Conservation (phyloP, 2,113 vertebrate species). For the Phalacrocorax carbo region DNA sequence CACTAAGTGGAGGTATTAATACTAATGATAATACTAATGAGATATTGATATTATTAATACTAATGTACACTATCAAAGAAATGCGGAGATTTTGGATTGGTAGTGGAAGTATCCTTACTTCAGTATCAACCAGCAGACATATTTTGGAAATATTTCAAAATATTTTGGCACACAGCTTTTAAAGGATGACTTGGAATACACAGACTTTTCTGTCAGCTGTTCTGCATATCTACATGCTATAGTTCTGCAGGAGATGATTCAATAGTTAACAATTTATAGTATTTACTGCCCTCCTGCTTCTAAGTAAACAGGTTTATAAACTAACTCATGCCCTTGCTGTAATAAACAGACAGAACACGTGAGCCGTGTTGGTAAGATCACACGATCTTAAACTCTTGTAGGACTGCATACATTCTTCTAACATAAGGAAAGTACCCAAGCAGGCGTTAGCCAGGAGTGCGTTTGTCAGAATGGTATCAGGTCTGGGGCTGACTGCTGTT, state of each 20-base stretch:
- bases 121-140: neutral
- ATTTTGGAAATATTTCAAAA: slow-evolving; percentile 23
- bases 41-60: neutral
- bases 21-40: neutral
- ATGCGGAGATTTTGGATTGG: neutral
- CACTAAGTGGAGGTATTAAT: neutral
- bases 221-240: neutral
- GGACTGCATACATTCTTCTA: neutral
- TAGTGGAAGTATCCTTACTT: neutral
- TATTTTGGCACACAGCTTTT: slow-evolving; percentile 1
- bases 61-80: neutral
- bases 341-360: neutral
- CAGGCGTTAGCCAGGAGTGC: rapidly evolving
- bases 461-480: neutral
- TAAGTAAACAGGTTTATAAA: neutral
- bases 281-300: neutral
- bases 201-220: neutral
- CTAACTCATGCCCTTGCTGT: neutral
- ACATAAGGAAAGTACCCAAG: neutral
- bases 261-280: neutral
- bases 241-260: neutral
- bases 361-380: neutral
- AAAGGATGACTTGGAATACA: neutral
- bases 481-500: neutral
- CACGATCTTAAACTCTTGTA: neutral